phyloP scores from a whole-genome alignment of 2,113 vertebrate species.

The Anhinga anhinga region DNA sequence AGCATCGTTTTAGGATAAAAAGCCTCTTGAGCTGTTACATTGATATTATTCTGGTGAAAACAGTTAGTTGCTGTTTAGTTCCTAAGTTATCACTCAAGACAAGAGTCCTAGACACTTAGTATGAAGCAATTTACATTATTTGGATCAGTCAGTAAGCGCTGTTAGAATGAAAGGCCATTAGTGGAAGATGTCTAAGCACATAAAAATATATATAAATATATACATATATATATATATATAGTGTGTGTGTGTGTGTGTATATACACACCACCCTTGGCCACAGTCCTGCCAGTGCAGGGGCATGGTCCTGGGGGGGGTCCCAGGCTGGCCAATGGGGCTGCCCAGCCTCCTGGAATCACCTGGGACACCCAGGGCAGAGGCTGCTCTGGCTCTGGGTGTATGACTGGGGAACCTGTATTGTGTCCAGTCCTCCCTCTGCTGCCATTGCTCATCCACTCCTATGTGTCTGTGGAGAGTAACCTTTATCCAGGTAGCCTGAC shows the following conservation, averaged over 20 bases:
- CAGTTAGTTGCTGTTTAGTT: background rate
- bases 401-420: rapidly evolving
- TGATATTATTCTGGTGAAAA: background rate
- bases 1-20: background rate
- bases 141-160: background rate
- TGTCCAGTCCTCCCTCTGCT: rapidly evolving
- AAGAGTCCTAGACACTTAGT: background rate
- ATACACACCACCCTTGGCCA: background rate
- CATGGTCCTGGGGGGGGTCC: background rate
- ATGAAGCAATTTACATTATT: background rate
- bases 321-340: background rate
- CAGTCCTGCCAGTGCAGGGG: background rate
- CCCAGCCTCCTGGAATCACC: background rate
- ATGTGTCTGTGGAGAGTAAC: background rate
- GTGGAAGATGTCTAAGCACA: background rate
- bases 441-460: background rate
- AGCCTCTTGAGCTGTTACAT: background rate
- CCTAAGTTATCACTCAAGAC: background rate
- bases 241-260: too few relatives aligned
- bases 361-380: background rate
- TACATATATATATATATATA: background rate
- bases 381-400: background rate
- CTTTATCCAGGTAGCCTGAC: background rate
- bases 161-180: background rate
- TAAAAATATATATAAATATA: background rate